phyloP scores from a whole-genome alignment of 2,797 vertebrate species.

The Sternotherus odoratus region DNA sequence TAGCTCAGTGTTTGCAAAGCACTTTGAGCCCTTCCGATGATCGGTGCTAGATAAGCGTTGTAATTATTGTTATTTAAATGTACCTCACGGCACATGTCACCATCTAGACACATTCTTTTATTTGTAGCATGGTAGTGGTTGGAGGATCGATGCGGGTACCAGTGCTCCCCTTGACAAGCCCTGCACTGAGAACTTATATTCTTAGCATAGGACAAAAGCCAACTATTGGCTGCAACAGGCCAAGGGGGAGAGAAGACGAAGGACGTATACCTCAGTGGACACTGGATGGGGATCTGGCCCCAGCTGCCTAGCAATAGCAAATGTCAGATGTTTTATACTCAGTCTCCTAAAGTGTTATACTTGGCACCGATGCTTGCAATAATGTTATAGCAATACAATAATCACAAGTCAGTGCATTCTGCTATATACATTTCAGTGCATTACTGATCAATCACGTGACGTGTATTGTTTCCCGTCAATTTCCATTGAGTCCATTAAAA shows the following conservation, averaged over 20 bases:
- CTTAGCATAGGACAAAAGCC: neutral
- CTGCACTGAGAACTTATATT: neutral
- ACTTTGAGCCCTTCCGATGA: neutral
- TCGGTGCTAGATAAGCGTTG: neutral
- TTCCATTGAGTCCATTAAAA: neutral
- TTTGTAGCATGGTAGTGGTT: neutral
- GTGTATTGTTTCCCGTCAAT: neutral
- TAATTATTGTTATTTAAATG: neutral
- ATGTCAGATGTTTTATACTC: neutral
- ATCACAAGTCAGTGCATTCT: neutral
- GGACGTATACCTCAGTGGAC: neutral
- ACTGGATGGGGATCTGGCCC: neutral
- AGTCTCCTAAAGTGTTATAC: neutral
- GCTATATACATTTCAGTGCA: neutral
- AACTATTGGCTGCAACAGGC: neutral
- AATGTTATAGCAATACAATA: neutral
- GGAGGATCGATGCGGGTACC: too few species aligned
- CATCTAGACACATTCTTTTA: neutral
- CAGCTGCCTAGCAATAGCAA: neutral
- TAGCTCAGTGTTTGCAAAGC: neutral
- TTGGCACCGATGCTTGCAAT: neutral
- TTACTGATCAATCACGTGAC: rapidly evolving
- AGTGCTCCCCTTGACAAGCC: neutral
- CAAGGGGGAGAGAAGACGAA: neutral
- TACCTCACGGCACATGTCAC: neutral